These are phyloP conservation scores for Lomographa bimaculata DNA, from an alignment of 2,888 invertebrate species.

Conservation along the genomic window DNA sequence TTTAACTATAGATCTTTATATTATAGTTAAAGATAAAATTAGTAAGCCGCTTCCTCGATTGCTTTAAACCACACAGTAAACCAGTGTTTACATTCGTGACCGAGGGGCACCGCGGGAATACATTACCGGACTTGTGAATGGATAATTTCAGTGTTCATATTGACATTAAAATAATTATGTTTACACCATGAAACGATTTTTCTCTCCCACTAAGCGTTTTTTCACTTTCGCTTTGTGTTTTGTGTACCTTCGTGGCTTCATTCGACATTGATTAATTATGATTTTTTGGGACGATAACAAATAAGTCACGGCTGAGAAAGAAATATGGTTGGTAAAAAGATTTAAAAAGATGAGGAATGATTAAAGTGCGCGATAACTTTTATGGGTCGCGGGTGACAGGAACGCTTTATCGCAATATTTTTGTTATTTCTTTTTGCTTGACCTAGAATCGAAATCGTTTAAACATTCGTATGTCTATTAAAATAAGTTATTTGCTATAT, in stretches of 20 bases:
- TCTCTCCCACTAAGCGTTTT: slow-evolving; percentile 3
- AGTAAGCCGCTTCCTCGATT: no score
- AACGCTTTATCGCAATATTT: no score
- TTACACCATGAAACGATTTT: slow-evolving; percentile 38
- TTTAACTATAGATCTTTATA: no score
- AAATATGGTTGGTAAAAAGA: slow-evolving; percentile 10
- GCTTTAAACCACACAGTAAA: slow-evolving; percentile 26
- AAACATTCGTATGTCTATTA: no score
- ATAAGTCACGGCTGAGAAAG: slow-evolving; percentile 18
- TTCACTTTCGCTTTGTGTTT: slow-evolving; percentile 16
- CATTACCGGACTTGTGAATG: slow-evolving; percentile 67
- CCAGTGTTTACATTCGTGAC: slow-evolving; percentile 58
- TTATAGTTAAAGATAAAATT: no score
- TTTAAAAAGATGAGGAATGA: slow-evolving; percentile 16
- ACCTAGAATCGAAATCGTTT: no score
- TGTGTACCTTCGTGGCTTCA: slow-evolving; percentile 13
- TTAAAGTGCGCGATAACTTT: not conserved
- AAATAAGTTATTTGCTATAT: no score
- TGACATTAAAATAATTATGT: slow-evolving; percentile 70
- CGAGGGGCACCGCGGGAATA: slow-evolving; percentile 54
- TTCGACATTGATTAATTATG: slow-evolving; percentile 21
- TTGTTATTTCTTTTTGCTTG: no score
- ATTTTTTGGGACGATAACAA: slow-evolving; percentile 23
- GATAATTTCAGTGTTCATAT: slow-evolving; percentile 68
- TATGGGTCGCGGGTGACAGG: no score